Evolutionary conservation across 2,113 vertebrate species (phyloP).

Genomic region (Cairina moschata): DNA sequence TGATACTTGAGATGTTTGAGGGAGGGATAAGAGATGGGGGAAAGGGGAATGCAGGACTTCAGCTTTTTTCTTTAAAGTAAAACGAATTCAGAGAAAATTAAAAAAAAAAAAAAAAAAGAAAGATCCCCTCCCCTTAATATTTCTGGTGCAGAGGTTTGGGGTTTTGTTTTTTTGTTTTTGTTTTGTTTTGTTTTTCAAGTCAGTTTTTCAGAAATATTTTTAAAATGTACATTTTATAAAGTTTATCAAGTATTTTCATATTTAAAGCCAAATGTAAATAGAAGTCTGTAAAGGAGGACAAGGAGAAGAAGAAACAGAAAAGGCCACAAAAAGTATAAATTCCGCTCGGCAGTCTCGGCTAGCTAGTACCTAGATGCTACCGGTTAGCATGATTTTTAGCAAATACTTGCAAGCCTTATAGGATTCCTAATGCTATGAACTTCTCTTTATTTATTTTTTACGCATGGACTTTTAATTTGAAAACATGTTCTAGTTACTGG

Average conservation of each 20-base stretch:
- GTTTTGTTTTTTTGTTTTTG: background rate
- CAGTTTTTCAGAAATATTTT: constrained; percentile 83
- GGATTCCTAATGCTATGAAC: constrained; percentile 75
- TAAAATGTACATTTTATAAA: constrained; percentile 87
- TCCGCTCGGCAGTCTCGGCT: constrained; percentile 65
- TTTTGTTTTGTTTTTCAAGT: constrained; percentile 71
- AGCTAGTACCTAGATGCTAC: constrained; percentile 81
- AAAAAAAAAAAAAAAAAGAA: background rate
- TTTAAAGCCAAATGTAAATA: constrained; percentile 92
- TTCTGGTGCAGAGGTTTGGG: constrained; percentile 78
- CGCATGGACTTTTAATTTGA: constrained; percentile 80
- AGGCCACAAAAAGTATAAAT: constrained; percentile 70
- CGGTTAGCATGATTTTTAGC: constrained; percentile 83
- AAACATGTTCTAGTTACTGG: constrained; percentile 71
- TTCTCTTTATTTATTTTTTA: constrained; percentile 84
- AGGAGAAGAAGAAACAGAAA: constrained; percentile 60
- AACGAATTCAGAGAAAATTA: constrained; percentile 2
- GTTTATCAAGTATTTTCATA: constrained; percentile 87
- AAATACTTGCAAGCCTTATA: constrained; percentile 78
- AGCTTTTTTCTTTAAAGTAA: constrained; percentile 59
- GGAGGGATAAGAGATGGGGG: background rate
- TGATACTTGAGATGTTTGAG: constrained; percentile 59
- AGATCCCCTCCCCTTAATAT: constrained; percentile 21
- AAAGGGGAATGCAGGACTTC: constrained; percentile 45
- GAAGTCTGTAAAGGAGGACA: constrained; percentile 81